phyloP scores from a whole-genome alignment of 2,113 vertebrate genomes.

The Etia nguti region DNA sequence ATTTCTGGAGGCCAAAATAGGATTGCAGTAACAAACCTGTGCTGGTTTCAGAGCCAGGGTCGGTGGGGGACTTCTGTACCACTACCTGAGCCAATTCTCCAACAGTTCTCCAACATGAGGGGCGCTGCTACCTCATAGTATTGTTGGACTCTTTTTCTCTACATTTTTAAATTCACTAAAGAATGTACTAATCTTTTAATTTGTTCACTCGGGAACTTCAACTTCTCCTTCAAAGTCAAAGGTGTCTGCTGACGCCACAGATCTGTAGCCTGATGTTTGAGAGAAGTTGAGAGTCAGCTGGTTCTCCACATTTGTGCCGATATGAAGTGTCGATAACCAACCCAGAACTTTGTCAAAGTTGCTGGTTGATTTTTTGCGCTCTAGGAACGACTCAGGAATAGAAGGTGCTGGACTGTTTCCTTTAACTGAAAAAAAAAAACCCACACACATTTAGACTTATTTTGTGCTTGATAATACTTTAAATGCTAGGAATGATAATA shows the following conservation, averaged over 20 bases:
- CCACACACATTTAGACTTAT: not conserved
- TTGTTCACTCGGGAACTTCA: not conserved
- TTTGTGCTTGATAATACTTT: not conserved
- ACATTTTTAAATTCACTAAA: not conserved
- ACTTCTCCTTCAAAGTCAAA: accelerated
- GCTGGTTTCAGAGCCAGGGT: no score
- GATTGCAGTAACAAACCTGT: no score
- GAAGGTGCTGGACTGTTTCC: not conserved
- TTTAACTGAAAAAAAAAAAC: constrained; percentile 33
- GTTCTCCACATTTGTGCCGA: not conserved
- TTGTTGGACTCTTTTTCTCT: not conserved
- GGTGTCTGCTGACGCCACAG: accelerated
- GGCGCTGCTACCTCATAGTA: not conserved
- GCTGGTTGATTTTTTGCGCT: not conserved
- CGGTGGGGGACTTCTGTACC: constrained; percentile 83
- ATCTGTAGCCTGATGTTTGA: constrained; percentile 21
- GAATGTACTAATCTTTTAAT: not conserved
- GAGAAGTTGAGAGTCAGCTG: constrained; percentile 14
- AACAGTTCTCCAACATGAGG: not conserved
- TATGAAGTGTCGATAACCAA: constrained; percentile 10
- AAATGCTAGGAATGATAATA: not conserved
- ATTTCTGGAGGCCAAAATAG: no score
- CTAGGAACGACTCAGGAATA: not conserved
- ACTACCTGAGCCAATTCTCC: not conserved
- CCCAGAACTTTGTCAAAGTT: not conserved